These are phyloP conservation scores for Ianthella basta DNA, from an alignment of 37 sponge, comb jelly and placozoan genomes.

Conservation along the genomic window DNA sequence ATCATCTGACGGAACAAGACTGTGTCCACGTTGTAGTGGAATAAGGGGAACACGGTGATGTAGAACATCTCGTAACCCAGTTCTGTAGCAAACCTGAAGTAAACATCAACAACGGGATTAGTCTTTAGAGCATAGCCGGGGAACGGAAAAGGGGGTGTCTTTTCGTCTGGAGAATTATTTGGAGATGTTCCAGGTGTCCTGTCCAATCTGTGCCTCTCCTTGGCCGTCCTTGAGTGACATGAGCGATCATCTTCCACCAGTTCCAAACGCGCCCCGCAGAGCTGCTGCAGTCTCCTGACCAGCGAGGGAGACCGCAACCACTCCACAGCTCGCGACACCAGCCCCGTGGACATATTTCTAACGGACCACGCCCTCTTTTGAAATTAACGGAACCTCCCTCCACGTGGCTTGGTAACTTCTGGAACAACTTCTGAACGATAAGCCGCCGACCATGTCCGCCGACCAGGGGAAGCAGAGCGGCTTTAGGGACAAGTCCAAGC, in stretches of 20 bases:
- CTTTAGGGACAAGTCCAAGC: constrained; percentile 94
- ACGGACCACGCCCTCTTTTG: background rate
- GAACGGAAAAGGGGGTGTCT: background rate
- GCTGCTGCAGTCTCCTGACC: constrained; percentile 61
- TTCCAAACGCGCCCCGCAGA: constrained; percentile 38
- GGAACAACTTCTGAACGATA: too few species aligned
- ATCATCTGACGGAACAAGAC: constrained; percentile 49
- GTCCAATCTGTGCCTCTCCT: background rate
- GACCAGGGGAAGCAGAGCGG: constrained; percentile 33
- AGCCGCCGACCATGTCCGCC: too few species aligned
- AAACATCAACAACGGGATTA: constrained; percentile 72
- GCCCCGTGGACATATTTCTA: background rate
- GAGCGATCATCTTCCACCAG: background rate
- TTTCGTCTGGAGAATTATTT: background rate
- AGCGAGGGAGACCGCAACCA: constrained; percentile 62
- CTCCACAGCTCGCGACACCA: constrained; percentile 6
- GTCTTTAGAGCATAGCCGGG: constrained; percentile 48
- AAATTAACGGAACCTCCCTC: background rate
- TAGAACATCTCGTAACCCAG: constrained; percentile 92
- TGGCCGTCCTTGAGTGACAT: background rate
- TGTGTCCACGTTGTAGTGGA: constrained; percentile 80
- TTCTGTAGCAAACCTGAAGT: constrained; percentile 82
- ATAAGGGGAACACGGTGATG: constrained; percentile 71
- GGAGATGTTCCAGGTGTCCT: background rate
- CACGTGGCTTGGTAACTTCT: too few species aligned